These are phyloP conservation scores for Eupithecia dodoneata DNA, from an alignment of 2,888 invertebrate species.

Conservation along the genomic window DNA sequence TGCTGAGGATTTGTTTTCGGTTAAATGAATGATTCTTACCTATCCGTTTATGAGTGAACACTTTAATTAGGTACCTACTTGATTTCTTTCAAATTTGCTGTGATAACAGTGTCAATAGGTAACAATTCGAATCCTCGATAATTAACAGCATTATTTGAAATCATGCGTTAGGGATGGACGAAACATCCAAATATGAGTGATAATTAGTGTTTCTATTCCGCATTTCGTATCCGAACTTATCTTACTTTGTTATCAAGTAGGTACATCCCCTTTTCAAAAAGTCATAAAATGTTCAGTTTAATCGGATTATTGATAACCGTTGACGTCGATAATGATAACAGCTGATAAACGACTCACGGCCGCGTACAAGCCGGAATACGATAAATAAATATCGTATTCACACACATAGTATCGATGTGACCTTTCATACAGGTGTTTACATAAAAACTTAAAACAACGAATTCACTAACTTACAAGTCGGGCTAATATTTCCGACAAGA, in stretches of 20 bases:
- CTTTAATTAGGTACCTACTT: no score
- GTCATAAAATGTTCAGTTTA: conserved; percentile 19
- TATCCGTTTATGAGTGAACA: no score
- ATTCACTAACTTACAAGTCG: conserved; percentile 15
- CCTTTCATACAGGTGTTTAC: conserved; percentile 43
- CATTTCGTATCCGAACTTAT: conserved; percentile 6
- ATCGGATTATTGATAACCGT: conserved; percentile 45
- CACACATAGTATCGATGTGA: conserved; percentile 33
- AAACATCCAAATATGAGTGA: not conserved
- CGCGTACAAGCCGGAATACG: conserved; percentile 25
- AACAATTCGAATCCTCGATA: not conserved
- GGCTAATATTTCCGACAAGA: conserved; percentile 35
- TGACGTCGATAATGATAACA: conserved; percentile 46
- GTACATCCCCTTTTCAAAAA: not conserved
- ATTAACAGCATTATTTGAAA: not conserved
- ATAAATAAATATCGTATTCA: conserved; percentile 24
- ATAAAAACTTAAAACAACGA: conserved; percentile 37
- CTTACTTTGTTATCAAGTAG: conserved; percentile 2
- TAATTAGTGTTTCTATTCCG: not conserved
- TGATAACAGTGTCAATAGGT: not conserved
- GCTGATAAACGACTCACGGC: conserved; percentile 40
- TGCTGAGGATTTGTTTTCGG: no score
- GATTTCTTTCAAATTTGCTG: not conserved
- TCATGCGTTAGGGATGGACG: not conserved
- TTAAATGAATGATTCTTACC: no score